Evolutionary conservation across 2,797 vertebrate species (phyloP).

Genomic region (Chrysocyon brachyurus): DNA sequence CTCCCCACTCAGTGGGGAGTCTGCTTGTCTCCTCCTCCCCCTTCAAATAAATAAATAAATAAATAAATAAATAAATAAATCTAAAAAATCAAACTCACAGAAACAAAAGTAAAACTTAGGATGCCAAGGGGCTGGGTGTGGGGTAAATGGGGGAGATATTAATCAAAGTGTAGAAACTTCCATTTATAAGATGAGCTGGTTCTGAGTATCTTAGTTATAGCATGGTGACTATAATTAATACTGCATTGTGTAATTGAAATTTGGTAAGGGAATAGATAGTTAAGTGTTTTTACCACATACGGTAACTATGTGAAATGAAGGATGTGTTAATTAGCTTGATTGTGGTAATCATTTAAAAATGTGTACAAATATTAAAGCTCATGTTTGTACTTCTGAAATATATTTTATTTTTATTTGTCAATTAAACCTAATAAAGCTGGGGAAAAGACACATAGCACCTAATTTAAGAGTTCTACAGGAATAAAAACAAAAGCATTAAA

Average conservation of each 20-base stretch:
- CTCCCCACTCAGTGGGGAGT: neutral
- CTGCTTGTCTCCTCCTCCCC: neutral
- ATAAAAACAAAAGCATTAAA: neutral
- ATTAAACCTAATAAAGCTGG: neutral
- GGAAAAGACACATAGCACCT: fast-evolving
- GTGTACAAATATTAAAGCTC: neutral
- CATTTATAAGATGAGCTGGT: neutral
- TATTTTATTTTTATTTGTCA: neutral
- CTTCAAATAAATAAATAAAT: too few relatives aligned
- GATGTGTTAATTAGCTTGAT: neutral
- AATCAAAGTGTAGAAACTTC: neutral
- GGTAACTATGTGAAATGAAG: neutral
- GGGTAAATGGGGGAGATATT: neutral
- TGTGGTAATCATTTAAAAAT: neutral
- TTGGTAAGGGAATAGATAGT: neutral
- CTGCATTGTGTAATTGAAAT: neutral
- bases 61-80: too few relatives aligned
- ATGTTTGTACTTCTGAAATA: neutral
- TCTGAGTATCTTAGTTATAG: neutral
- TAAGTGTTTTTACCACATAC: neutral
- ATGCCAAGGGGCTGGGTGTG: neutral
- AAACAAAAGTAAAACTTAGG: neutral
- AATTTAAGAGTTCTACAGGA: neutral
- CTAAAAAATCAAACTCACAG: too few relatives aligned
- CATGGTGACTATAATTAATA: neutral